Evolutionary conservation across 2,797 vertebrate genomes (phyloP), one percentile per base, ranked within the genome.

Genomic region (Smutsia temminckii): DNA sequence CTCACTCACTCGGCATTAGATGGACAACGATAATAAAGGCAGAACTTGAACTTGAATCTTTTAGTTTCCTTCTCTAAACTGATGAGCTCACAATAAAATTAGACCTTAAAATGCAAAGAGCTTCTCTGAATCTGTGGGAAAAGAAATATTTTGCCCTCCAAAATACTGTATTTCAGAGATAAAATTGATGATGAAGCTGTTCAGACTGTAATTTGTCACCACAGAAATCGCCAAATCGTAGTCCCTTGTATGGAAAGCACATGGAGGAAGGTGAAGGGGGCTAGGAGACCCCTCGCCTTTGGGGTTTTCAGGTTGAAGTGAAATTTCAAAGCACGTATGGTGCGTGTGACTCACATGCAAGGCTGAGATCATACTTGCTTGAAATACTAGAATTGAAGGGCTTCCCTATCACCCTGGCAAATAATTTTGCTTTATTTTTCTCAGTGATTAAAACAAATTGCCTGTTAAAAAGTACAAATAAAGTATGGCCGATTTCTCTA

Each of bases 401-500:
- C 32, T 79, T 42, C 83, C 77, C 57, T 55, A 21, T 53, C 49
- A 37, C 37, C 4, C 3, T 42, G 46, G 32, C 66, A 64, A 64
- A 27, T 55, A 68, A 53, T 27, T 66, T 79, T 74, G 57, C 63
- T 85, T 78, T 94, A 61, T 77, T 89, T 81, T 89, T 93, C 34
- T 93, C 34, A 37, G 55, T n/a, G 37, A 95, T 66, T 27, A 34
- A 74, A 83, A 66, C 32, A 94, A 75, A 74, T 46, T 66, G 17
- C 49, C 64, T 71, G 7, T 59, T 79, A 61, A 88, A 90, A 88
- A 51, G 18, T 57, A 61, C 25, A 42, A 40, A 16, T 37, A 23
- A 42, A 61, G n/a, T 32, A 46, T 11, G 51, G 32, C 13, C 42
- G 32, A 61, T 51, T 92, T 88, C 40, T 93, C 12, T 71, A 11